Percentiles rank a stretch among this genome's conserved stretches.
phyloP scores from a whole-genome alignment of 2,113 vertebrate genomes.

The human (Homo sapiens) region DNA sequence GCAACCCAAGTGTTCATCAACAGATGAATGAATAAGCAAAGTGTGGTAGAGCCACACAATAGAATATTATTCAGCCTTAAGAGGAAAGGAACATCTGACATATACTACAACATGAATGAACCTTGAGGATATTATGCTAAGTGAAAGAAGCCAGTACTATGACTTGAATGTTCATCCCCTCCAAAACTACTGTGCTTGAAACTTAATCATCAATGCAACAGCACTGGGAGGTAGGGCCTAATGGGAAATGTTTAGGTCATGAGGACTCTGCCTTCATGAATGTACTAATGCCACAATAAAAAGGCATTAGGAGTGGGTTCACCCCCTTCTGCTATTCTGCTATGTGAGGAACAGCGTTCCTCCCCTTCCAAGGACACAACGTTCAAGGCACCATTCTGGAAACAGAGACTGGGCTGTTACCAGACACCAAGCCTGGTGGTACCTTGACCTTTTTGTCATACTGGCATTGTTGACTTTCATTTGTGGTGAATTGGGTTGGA shows the following conservation, averaged over 20 bases:
- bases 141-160: not conserved
- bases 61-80: not conserved
- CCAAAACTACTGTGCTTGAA: not conserved
- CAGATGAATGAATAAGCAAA: not conserved
- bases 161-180: not conserved
- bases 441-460: not conserved
- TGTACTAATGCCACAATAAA: not conserved
- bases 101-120: not conserved
- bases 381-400: not conserved
- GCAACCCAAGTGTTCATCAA: not conserved
- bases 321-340: not conserved
- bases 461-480: not conserved
- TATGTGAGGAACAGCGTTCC: not conserved
- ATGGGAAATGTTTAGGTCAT: not conserved
- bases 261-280: not conserved
- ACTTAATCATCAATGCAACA: not conserved
- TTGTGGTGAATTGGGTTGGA: not conserved
- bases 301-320: not conserved
- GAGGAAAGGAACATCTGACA: not conserved
- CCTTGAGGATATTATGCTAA: not conserved
- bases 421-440: not conserved
- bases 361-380: not conserved
- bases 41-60: too few species aligned
- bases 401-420: not conserved
- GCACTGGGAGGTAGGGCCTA: not conserved